Conservation (phyloP, 2,797 vertebrate genomes). For the Petrocephalus sullivani region DNA sequence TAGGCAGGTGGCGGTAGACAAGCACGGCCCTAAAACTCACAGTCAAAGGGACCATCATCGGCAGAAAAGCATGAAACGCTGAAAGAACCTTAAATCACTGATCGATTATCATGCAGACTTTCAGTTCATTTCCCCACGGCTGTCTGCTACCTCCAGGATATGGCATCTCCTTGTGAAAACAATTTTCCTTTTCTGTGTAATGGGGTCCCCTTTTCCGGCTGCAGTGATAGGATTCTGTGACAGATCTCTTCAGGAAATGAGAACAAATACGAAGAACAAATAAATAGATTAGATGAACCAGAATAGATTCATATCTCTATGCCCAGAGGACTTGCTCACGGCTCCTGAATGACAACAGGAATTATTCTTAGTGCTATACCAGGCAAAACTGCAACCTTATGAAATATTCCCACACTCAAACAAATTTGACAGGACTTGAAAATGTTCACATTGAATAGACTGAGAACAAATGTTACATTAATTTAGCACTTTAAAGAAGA, state of each 20-base stretch:
- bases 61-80: not conserved
- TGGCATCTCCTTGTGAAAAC: slow-evolving; percentile 30
- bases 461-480: not conserved
- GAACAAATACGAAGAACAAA: slow-evolving; percentile 1
- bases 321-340: not conserved
- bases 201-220: slow-evolving; percentile 18
- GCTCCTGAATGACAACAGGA: not conserved
- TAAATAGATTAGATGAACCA: slow-evolving; percentile 17
- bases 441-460: not conserved
- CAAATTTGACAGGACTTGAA: not conserved
- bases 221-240: slow-evolving; percentile 37
- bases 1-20: too few species aligned
- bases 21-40: not conserved
- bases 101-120: slow-evolving; percentile 54
- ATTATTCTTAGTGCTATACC: not conserved
- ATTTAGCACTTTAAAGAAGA: not conserved
- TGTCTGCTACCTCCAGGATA: slow-evolving; percentile 29
- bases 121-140: slow-evolving; percentile 36
- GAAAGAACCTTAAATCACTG: slow-evolving; percentile 49
- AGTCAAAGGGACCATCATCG: not conserved
- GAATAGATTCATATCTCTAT: slow-evolving; percentile 16
- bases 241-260: slow-evolving; percentile 21
- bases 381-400: not conserved
- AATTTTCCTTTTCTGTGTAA: not conserved
- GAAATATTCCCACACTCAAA: not conserved